Conservation (phyloP, 2,113 vertebrate genomes). For the Percopsis transmontana region DNA sequence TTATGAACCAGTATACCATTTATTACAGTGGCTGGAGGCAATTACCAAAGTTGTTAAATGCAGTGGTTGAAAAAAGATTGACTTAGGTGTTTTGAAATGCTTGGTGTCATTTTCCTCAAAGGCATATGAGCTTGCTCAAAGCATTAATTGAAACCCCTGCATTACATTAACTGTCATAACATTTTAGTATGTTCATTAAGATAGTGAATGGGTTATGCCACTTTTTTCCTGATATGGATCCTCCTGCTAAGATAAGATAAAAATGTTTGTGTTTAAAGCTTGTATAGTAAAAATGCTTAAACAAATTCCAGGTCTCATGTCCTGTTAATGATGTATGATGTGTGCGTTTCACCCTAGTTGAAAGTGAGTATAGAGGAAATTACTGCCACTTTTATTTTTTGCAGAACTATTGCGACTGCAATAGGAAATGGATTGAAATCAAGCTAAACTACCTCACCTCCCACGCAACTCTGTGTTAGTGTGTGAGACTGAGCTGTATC, state of each 20-base stretch:
- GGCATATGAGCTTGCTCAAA: constrained; percentile 18
- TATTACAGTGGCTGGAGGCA: background rate
- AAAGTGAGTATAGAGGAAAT: background rate
- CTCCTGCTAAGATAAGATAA: too few relatives aligned
- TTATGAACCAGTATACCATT: background rate
- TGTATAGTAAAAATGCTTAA: constrained; percentile 10
- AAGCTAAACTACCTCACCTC: background rate
- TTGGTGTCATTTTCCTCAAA: background rate
- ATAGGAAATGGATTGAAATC: background rate
- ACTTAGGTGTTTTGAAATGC: background rate
- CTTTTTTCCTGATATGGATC: too few relatives aligned
- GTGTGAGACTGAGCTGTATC: background rate
- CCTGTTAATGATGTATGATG: too few relatives aligned
- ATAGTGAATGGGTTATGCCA: too few relatives aligned
- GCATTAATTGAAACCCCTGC: background rate
- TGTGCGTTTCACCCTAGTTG: background rate
- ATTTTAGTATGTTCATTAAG: too few relatives aligned
- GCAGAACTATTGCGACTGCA: background rate
- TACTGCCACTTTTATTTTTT: background rate
- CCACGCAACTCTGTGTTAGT: background rate
- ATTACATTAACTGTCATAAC: too few relatives aligned
- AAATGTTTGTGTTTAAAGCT: background rate
- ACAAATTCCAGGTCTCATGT: background rate
- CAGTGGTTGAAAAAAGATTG: background rate
- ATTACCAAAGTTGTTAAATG: background rate